A percentile compares a stretch with the other conserved stretches of the same genome.
Conservation (phyloP, 2,113 vertebrate species). For the Poecilia latipinna region DNA sequence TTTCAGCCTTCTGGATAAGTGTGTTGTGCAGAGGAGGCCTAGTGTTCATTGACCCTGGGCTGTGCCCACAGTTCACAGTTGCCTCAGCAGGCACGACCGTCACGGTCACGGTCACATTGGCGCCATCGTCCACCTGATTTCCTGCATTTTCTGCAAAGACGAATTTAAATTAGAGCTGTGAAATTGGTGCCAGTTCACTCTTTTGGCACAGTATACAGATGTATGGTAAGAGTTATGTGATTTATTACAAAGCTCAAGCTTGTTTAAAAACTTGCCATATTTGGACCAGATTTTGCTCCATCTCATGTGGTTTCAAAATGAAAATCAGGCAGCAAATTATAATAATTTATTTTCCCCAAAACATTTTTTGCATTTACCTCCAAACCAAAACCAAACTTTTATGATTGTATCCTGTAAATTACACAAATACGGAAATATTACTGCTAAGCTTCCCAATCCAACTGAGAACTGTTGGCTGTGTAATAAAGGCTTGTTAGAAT, state of each 20-base stretch:
- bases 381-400: neutral
- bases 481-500: constrained; percentile 37
- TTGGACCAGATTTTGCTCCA: neutral
- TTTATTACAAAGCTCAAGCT: neutral
- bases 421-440: constrained; percentile 2
- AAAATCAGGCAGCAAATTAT: neutral
- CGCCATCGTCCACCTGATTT: constrained; percentile 82
- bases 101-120: constrained; percentile 61
- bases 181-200: neutral
- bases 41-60: constrained; percentile 74
- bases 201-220: neutral
- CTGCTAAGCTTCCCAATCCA: constrained; percentile 14
- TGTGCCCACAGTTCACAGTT: constrained; percentile 69
- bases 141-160: constrained; percentile 79
- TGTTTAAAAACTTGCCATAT: constrained; percentile 7
- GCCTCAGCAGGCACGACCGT: constrained; percentile 16
- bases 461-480: constrained; percentile 19
- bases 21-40: constrained; percentile 82
- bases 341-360: neutral
- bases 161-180: constrained; percentile 1
- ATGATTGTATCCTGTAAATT: constrained; percentile 7
- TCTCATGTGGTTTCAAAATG: neutral
- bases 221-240: neutral
- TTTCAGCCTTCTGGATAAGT: constrained; percentile 87
- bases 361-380: neutral